phyloP scores from a whole-genome alignment of 2,888 invertebrate species.

The Scelioninae gen. 1 region DNA sequence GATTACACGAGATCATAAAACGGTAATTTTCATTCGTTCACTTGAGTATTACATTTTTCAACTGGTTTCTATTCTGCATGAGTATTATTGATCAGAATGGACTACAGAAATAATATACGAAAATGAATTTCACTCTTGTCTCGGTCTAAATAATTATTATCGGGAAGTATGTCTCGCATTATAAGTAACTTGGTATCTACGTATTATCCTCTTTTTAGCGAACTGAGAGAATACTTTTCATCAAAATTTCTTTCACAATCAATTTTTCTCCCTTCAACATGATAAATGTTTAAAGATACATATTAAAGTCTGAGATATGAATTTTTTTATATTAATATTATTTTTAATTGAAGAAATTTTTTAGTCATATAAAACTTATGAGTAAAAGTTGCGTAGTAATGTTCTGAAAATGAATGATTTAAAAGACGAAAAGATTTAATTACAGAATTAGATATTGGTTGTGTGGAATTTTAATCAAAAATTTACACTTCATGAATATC shows the following conservation, averaged over 20 bases:
- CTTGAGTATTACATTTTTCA: conserved; percentile 52
- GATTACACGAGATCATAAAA: conserved; percentile 45
- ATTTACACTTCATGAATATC: too few species aligned
- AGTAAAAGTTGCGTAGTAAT: too few species aligned
- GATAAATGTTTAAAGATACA: too few species aligned
- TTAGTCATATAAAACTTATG: too few species aligned
- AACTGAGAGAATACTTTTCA: conserved; percentile 7
- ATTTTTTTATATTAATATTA: too few species aligned
- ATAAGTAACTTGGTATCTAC: conserved; percentile 6
- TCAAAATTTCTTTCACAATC: conserved; percentile 3
- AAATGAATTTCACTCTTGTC: conserved; percentile 56
- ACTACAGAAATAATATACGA: conserved; percentile 43
- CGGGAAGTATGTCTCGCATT: conserved; percentile 6
- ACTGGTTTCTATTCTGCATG: conserved; percentile 50
- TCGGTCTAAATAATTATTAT: conserved; percentile 45
- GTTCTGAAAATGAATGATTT: too few species aligned
- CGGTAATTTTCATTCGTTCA: conserved; percentile 56
- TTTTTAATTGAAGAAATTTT: too few species aligned
- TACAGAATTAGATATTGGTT: too few species aligned
- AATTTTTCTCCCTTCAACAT: too few species aligned
- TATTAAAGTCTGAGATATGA: too few species aligned
- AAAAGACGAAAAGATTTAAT: too few species aligned
- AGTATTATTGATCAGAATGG: conserved; percentile 49
- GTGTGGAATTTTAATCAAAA: too few species aligned
- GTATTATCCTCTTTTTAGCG: not conserved